Evolutionary conservation across 2,113 vertebrate species (phyloP).

Genomic region (Paramormyrops kingsleyae): DNA sequence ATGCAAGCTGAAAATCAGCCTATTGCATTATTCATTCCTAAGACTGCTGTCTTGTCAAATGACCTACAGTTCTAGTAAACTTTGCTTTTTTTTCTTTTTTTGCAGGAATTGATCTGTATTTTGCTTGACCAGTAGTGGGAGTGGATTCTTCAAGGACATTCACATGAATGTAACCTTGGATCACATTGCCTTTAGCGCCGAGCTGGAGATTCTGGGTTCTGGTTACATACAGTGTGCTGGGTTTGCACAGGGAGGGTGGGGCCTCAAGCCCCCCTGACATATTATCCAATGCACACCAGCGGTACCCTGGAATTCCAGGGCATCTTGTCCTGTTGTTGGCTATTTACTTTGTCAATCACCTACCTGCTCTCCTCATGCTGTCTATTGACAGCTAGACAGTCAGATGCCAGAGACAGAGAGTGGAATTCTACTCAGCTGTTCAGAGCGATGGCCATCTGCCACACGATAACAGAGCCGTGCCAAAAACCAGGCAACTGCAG

Average conservation of each 20-base stretch:
- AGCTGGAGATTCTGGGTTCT: not conserved
- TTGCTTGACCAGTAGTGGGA: not conserved
- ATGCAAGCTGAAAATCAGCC: not conserved
- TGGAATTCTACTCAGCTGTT: constrained; percentile 23
- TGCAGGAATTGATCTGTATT: constrained; percentile 1
- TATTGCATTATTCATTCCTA: not conserved
- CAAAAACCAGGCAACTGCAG: not conserved
- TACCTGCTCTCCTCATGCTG: constrained; percentile 19
- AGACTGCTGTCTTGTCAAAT: not conserved
- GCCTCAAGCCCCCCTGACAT: not conserved
- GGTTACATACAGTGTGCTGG: not conserved
- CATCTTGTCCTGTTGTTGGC: not conserved
- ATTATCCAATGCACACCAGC: not conserved
- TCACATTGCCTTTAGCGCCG: not conserved
- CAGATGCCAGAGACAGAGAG: constrained; percentile 8
- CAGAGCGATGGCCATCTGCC: constrained; percentile 35
- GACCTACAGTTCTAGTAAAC: not conserved
- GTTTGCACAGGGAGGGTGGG: not conserved
- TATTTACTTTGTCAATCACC: constrained; percentile 19
- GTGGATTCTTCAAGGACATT: not conserved
- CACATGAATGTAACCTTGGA: not conserved
- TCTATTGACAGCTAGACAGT: constrained; percentile 14
- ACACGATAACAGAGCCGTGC: constrained; percentile 29
- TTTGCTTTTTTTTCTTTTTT: not conserved
- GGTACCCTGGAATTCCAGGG: not conserved